A percentile compares a stretch with the other conserved stretches of the same genome.
These are phyloP conservation scores for Bellardia pandia DNA, from an alignment of 2,888 invertebrate species.

Conservation along the genomic window DNA sequence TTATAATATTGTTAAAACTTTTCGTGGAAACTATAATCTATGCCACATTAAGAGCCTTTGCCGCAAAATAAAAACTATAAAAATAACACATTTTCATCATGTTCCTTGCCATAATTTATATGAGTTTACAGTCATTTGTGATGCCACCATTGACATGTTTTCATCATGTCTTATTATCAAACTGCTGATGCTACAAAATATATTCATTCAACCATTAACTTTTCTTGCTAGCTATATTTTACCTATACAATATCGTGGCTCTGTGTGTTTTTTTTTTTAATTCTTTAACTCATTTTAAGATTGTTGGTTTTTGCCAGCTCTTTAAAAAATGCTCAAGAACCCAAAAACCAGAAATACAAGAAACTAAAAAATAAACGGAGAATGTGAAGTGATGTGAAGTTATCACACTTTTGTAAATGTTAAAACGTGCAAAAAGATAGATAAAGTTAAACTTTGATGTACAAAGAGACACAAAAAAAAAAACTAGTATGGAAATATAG, in stretches of 20 bases:
- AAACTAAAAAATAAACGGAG: not conserved
- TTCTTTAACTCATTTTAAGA: not conserved
- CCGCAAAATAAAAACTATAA: not conserved
- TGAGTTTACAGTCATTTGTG: not conserved
- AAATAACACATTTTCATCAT: not conserved
- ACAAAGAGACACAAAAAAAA: not conserved
- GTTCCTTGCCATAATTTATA: constrained; percentile 7
- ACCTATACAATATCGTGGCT: not conserved
- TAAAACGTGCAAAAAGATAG: constrained; percentile 58
- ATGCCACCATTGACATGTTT: constrained; percentile 48
- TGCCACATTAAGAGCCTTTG: not conserved
- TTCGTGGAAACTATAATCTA: not conserved
- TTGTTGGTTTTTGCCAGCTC: not conserved
- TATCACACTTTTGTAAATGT: constrained; percentile 50
- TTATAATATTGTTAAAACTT: not conserved
- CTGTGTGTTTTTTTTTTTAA: not conserved
- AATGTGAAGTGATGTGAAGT: constrained; percentile 14
- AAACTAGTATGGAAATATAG: not conserved
- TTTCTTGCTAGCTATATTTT: not conserved
- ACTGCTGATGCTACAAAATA: constrained; percentile 4
- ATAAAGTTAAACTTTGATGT: constrained; percentile 34
- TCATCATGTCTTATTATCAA: constrained; percentile 39
- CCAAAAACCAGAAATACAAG: not conserved
- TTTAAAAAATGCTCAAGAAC: not conserved
- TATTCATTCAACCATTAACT: not conserved